Evolutionary conservation across 1,140 invertebrate species (phyloP).

Genomic region (Bacillus rossius): DNA sequence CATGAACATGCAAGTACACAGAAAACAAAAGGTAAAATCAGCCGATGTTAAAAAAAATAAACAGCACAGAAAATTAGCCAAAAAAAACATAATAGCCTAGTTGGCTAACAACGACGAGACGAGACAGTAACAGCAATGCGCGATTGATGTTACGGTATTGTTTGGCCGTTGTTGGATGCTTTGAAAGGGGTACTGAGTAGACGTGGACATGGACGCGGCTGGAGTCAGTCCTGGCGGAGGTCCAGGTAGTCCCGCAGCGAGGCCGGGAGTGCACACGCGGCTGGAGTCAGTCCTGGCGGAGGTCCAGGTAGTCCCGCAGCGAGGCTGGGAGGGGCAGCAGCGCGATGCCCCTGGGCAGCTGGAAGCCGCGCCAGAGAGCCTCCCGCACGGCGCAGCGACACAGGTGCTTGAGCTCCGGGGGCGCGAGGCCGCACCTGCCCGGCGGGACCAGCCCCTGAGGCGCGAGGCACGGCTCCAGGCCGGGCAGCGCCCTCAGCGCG

Average conservation of each 20-base stretch:
- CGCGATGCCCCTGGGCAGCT: conserved; percentile 64
- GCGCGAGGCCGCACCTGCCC: not conserved
- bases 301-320: conserved; percentile 62
- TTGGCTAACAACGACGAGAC: too few relatives aligned
- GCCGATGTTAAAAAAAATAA: too few relatives aligned
- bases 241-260: conserved; percentile 62
- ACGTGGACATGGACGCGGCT: too few relatives aligned
- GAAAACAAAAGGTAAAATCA: too few relatives aligned
- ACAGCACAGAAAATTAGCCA: too few relatives aligned
- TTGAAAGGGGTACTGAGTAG: too few relatives aligned
- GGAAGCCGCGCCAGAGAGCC: conserved; percentile 57
- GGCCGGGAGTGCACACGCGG: too few relatives aligned
- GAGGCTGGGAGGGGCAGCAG: conserved; percentile 55
- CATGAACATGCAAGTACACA: too few relatives aligned
- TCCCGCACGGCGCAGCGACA: conserved; percentile 58
- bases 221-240: conserved; percentile 54
- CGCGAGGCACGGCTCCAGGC: not conserved
- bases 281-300: conserved; percentile 53
- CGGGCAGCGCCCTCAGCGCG: not conserved
- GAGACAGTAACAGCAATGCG: too few relatives aligned
- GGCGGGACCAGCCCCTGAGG: not conserved
- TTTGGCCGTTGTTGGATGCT: too few relatives aligned
- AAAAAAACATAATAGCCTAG: too few relatives aligned
- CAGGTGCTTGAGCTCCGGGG: conserved; percentile 37
- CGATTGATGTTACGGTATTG: too few relatives aligned